These are phyloP conservation scores for Auanema freiburgensis DNA, from an alignment of 2,888 invertebrate species.

Conservation along the genomic window DNA sequence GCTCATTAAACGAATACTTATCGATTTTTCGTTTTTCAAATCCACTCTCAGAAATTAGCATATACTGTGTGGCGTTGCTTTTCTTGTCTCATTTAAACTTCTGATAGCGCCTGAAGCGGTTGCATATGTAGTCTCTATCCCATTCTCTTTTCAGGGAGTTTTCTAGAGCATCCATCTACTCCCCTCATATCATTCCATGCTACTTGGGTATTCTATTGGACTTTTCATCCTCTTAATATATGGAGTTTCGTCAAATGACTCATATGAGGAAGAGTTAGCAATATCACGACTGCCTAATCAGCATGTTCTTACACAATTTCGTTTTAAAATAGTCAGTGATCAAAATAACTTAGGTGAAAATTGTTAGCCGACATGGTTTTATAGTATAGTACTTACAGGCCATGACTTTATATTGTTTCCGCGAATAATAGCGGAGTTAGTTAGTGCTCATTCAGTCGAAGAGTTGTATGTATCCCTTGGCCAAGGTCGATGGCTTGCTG, in stretches of 20 bases:
- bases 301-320: conserved; percentile 21
- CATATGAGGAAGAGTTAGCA: conserved; percentile 21
- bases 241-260: conserved; percentile 7
- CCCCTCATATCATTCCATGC: no score
- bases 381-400: conserved; percentile 7
- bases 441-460: conserved; percentile 78
- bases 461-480: conserved; percentile 89
- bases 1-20: no score
- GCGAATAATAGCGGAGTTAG: conserved; percentile 44
- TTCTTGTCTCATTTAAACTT: no score
- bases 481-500: conserved; percentile 81
- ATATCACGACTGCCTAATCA: conserved; percentile 22
- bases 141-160: background rate
- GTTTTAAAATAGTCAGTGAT: conserved; percentile 18
- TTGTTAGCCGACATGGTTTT: background rate
- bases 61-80: no score
- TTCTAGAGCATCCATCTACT: background rate
- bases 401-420: conserved; percentile 18
- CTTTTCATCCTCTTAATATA: background rate
- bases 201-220: background rate
- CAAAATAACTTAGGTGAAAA: conserved; percentile 10
- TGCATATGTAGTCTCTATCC: background rate
- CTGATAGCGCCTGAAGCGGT: no score
- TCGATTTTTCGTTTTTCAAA: no score
- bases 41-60: no score